A percentile compares a stretch with the other conserved stretches of the same genome.
Conservation (phyloP, 2,888 invertebrate species). For the Drosophila planitibia region DNA sequence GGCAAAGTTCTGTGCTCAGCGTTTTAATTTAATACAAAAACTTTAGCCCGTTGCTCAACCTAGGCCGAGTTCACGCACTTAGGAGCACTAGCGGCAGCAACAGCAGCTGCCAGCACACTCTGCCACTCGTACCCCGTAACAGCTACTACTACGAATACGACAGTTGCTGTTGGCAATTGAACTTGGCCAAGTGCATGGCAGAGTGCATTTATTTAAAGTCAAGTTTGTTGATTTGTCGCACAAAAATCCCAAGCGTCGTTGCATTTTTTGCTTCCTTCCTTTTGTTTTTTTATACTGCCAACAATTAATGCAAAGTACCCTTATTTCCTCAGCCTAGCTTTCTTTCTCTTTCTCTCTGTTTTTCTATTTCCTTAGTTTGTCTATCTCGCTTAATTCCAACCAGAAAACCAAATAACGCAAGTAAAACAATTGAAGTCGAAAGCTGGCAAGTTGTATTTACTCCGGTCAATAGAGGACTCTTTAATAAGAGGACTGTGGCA, state of each 20-base stretch:
- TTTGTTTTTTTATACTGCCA: constrained; percentile 10
- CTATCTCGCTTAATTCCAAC: background rate
- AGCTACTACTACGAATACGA: background rate
- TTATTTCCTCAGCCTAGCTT: background rate
- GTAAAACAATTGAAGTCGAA: background rate
- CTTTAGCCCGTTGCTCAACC: constrained; percentile 56
- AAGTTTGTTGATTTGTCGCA: constrained; percentile 74
- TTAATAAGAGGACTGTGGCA: background rate
- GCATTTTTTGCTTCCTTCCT: constrained; percentile 1
- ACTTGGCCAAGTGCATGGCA: constrained; percentile 55
- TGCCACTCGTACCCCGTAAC: background rate
- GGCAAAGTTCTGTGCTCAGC: constrained; percentile 69
- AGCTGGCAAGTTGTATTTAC: background rate
- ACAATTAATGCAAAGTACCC: constrained; percentile 64
- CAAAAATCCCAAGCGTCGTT: constrained; percentile 48
- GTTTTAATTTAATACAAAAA: constrained; percentile 81
- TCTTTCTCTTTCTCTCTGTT: background rate
- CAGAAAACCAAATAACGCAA: background rate
- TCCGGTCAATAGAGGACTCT: background rate
- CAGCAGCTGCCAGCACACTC: constrained; percentile 4
- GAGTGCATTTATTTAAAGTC: constrained; percentile 79
- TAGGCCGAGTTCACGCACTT: constrained; percentile 53
- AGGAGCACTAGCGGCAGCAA: constrained; percentile 20
- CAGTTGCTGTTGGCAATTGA: constrained; percentile 39
- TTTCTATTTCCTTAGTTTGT: background rate